Percentiles rank a stretch among this genome's conserved stretches.
Evolutionary conservation across 2,888 invertebrate genomes (phyloP).

Genomic region (Globia sparganii): DNA sequence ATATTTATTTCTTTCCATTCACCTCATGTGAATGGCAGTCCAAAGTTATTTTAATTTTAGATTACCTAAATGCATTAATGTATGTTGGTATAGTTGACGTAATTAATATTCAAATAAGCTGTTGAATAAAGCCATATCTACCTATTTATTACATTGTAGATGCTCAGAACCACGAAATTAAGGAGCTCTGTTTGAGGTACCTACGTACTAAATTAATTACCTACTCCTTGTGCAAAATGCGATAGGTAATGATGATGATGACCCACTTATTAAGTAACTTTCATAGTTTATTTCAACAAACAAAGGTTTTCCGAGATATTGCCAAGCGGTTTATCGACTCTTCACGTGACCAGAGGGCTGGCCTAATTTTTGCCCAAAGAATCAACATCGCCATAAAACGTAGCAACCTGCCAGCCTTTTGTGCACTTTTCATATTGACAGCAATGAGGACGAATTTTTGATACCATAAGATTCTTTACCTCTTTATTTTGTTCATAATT

Average conservation of each 20-base stretch:
- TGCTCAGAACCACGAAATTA: not conserved
- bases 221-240: not conserved
- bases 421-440: too few relatives aligned
- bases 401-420: too few relatives aligned
- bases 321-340: not conserved
- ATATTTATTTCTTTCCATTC: slow-evolving; percentile 26
- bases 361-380: not conserved
- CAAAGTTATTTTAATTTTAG: slow-evolving; percentile 43
- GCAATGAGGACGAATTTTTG: too few relatives aligned
- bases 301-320: not conserved
- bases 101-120: slow-evolving; percentile 11
- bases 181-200: not conserved
- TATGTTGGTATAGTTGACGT: not conserved
- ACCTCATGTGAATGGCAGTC: not conserved
- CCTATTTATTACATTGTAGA: not conserved
- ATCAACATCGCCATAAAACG: too few relatives aligned
- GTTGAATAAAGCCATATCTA: too few relatives aligned
- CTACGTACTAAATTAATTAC: not conserved
- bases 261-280: not conserved
- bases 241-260: not conserved
- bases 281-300: not conserved
- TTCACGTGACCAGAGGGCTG: not conserved
- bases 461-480: too few relatives aligned
- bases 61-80: slow-evolving; percentile 23
- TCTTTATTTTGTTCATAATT: too few relatives aligned